Evolutionary conservation across 2,888 invertebrate genomes (phyloP), one percentile per base, ranked within the genome.

Genomic region (Spodoptera littoralis): DNA sequence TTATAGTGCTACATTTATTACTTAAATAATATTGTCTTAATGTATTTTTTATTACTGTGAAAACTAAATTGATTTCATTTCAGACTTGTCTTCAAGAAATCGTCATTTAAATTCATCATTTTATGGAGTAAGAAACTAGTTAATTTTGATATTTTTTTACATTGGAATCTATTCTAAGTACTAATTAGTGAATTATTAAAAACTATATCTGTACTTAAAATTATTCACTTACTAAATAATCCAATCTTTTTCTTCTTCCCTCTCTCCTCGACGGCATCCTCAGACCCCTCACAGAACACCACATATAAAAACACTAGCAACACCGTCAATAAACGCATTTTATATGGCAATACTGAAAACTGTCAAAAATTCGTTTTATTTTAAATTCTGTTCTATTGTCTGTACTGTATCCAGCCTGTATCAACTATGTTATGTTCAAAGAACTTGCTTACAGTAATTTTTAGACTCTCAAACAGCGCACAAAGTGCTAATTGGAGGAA

Each of bases 211-310:
- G 6, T 5, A 11, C 2, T 6, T 4, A 27, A 50, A 18, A 2
- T 18, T 18, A 18, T 18, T 2, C 68, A 88, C 92, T 92, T 79
- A 93, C 93, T 87, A 57, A 88, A 87, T 11, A 92, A 66, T 27
- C 88, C 92, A 45, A 91, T 89, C 81, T 93, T 92, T 80, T 93
- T 92, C 80, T 92, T 92, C 77, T 93, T 93, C 22, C 92, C 92
- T 80, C 92, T 85, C 9, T 84, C 70, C 79, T 92, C 92, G 3
- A 89, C 68, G 18, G 80, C 82, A 56, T 79, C 75, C 45, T 81
- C 80, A 3, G 62, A 60, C 2, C 85, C 86, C 46, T 82, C 83
- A 78, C 86, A 82, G 4, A 76, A 57, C 41, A 76, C 67, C 41
- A 85, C 52, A 55, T 64, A 79, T 43, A 84, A 58, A 47, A 84